A percentile compares a stretch with the other conserved stretches of the same genome.
Conservation (phyloP, 2,797 vertebrate species). For the Sebastes minor region DNA sequence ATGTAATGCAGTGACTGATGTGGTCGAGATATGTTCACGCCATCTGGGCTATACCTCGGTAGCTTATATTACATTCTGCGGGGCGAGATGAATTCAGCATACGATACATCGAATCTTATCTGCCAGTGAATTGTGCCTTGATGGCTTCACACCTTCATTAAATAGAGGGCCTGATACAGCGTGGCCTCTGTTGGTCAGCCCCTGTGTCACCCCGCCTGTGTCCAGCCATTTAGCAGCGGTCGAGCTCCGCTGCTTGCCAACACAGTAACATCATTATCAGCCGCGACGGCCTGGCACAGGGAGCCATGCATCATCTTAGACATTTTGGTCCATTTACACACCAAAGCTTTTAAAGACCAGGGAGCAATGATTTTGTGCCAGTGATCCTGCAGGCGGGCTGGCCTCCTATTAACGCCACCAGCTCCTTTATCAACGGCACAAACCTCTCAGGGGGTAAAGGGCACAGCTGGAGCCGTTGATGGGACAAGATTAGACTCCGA, state of each 20-base stretch:
- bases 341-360: constrained; percentile 70
- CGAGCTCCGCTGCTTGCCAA: constrained; percentile 66
- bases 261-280: constrained; percentile 74
- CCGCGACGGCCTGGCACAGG: constrained; percentile 51
- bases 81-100: constrained; percentile 46
- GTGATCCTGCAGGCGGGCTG: constrained; percentile 52
- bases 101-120: constrained; percentile 47
- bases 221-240: constrained; percentile 67
- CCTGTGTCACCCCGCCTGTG: constrained; percentile 43
- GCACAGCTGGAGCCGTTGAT: constrained; percentile 74
- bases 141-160: constrained; percentile 72
- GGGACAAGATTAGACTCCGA: constrained; percentile 77
- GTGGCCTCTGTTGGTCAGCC: constrained; percentile 59
- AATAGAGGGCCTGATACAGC: constrained; percentile 59
- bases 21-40: constrained; percentile 26
- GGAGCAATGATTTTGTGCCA: constrained; percentile 71
- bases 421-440: constrained; percentile 70
- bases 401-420: constrained; percentile 63
- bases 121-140: constrained; percentile 39
- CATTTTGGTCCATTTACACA: constrained; percentile 75
- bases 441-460: constrained; percentile 73
- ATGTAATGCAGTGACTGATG: constrained; percentile 41
- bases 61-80: constrained; percentile 46
- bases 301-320: constrained; percentile 74
- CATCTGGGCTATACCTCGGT: constrained; percentile 53